Evolutionary conservation across 2,113 vertebrate genomes (phyloP).

Genomic region (Atlantisia rogersi): DNA sequence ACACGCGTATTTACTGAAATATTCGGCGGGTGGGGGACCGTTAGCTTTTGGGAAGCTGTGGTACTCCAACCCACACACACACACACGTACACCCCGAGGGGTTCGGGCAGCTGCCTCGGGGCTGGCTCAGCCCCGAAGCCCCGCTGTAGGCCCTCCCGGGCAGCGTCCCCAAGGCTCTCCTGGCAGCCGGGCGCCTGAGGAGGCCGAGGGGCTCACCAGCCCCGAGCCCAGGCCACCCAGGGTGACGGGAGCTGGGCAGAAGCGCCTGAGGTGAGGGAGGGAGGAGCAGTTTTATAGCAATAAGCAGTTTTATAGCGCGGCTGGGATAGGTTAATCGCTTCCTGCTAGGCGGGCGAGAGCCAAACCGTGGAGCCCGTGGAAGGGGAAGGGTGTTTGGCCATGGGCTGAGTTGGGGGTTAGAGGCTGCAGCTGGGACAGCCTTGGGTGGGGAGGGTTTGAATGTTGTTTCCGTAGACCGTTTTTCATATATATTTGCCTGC

Average conservation of each 20-base stretch:
- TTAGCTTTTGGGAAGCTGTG: not conserved
- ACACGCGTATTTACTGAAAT: not conserved
- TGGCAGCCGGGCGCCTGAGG: accelerated
- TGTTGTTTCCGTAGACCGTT: not conserved
- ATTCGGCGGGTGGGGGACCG: not conserved
- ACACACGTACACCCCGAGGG: too few species aligned
- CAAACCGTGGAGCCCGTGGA: not conserved
- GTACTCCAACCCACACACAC: not conserved
- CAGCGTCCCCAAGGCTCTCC: not conserved
- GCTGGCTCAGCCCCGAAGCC: too few species aligned
- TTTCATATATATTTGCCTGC: not conserved
- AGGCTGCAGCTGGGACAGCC: not conserved
- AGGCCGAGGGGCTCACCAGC: too few species aligned
- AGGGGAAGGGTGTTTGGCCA: not conserved
- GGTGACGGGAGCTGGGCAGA: not conserved
- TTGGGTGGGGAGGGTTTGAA: not conserved
- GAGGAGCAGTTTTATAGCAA: not conserved
- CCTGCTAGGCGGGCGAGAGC: not conserved
- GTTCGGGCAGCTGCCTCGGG: not conserved
- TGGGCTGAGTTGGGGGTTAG: not conserved
- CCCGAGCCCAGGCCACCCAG: not conserved
- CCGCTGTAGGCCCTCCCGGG: too few species aligned
- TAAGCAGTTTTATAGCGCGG: not conserved
- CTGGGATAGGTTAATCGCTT: not conserved
- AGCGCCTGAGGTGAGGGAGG: not conserved